phyloP scores from a whole-genome alignment of 2,888 invertebrate species.

The Sicus ferrugineus region DNA sequence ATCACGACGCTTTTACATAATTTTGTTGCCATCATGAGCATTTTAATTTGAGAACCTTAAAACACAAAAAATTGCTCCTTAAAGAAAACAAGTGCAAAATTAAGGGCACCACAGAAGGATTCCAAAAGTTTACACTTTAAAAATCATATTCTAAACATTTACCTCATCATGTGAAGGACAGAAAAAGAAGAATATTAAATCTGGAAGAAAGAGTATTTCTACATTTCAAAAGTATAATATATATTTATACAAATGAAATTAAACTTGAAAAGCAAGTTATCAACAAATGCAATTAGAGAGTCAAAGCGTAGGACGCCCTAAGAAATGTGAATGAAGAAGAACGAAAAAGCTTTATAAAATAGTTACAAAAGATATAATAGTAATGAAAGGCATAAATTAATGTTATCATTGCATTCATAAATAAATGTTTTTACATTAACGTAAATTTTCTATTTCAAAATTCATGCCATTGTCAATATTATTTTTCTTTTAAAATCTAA shows the following conservation, averaged over 20 bases:
- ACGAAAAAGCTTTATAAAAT: constrained; percentile 45
- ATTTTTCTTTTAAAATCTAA: too few relatives aligned
- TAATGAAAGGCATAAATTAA: constrained; percentile 16
- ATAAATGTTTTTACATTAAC: not conserved
- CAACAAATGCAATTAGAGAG: not conserved
- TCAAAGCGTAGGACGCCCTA: not conserved
- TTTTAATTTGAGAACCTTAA: too few relatives aligned
- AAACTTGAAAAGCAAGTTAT: not conserved
- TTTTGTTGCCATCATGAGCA: too few relatives aligned
- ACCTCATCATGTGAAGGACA: constrained; percentile 49
- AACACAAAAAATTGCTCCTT: too few relatives aligned
- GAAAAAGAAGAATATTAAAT: constrained; percentile 14
- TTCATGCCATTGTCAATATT: too few relatives aligned
- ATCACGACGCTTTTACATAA: too few relatives aligned
- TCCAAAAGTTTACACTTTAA: constrained; percentile 1
- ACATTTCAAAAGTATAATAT: too few relatives aligned
- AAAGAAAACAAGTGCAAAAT: not conserved
- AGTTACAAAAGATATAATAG: constrained; percentile 39
- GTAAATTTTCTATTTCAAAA: not conserved
- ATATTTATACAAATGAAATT: too few relatives aligned
- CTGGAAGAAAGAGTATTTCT: too few relatives aligned
- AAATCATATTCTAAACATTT: constrained; percentile 49
- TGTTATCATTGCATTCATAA: not conserved
- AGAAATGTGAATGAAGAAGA: constrained; percentile 11
- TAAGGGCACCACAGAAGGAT: constrained; percentile 11